phyloP scores from a whole-genome alignment of 2,888 invertebrate species.

The Trichacis sp. region DNA sequence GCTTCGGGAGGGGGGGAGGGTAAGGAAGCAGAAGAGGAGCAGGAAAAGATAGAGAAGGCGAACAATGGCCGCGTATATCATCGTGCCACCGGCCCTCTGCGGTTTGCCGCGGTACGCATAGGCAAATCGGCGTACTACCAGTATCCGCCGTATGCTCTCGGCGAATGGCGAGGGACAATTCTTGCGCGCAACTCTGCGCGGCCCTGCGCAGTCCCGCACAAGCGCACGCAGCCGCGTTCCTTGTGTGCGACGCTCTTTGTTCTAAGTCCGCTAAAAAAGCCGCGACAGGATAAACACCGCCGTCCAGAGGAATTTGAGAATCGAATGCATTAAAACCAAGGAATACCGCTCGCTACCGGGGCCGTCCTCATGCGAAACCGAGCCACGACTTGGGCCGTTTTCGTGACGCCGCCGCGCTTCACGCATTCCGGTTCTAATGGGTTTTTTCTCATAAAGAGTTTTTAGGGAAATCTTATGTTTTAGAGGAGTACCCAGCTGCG shows the following conservation, averaged over 20 bases:
- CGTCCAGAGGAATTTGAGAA: conserved; percentile 59
- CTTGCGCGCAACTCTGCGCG: no score
- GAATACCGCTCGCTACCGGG: conserved; percentile 17
- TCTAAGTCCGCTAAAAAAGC: conserved; percentile 57
- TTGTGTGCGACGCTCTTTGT: conserved; percentile 52
- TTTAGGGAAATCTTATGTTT: no score
- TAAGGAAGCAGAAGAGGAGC: conserved; percentile 35
- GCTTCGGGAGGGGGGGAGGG: conserved; percentile 19
- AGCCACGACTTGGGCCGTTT: conserved; percentile 17
- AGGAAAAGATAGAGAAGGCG: conserved; percentile 46
- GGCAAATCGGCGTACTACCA: conserved; percentile 62
- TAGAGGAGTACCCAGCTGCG: no score
- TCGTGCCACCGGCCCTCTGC: conserved; percentile 63
- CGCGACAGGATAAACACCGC: conserved; percentile 53
- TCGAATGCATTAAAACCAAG: conserved; percentile 52
- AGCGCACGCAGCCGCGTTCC: conserved; percentile 23
- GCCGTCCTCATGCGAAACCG: conserved; percentile 5
- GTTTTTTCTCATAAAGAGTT: no score
- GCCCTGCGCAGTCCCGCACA: no score
- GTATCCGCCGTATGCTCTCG: no score
- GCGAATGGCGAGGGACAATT: no score
- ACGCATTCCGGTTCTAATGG: no score
- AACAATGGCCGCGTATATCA: conserved; percentile 69
- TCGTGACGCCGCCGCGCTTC: no score
- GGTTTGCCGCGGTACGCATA: conserved; percentile 65